Evolutionary conservation across 2,113 vertebrate species (phyloP), one percentile per base, ranked within the genome.

Genomic region (Seriola quinqueradiata): DNA sequence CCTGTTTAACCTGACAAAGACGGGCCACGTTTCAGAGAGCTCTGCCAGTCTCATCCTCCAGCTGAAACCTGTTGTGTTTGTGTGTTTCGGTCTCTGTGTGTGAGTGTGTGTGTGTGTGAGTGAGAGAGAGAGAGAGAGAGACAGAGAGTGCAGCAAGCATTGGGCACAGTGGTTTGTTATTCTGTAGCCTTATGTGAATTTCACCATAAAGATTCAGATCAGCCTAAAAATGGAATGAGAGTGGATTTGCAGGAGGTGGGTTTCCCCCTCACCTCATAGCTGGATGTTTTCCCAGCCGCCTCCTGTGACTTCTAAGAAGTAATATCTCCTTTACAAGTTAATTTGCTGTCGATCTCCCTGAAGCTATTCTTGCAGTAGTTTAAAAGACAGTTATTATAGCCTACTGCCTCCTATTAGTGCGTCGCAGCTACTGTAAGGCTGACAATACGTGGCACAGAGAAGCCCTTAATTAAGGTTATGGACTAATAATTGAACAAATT

Each of bases 251-350:
- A 79, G 70, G 54, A 52, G 68, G 74, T 72, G 83, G 68, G 55
- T 82, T 82, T 77, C 61, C 85, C 61, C 64, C 65, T 21, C 44
- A 48, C 38, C 55, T 59, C 52, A 76, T 5, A 14, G 57, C 77
- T 87, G 83, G 83, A 89, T 81, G 74, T 83, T 86, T 88, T 88
- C 82, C 83, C 87, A 88, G 85, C 42, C 21, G n/a, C 77, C 72
- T 75, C 75, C 28, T 77, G 68, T 44, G 76, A 75, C 79, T 85
- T 79, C 70, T 72, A 67, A 85, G 77, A 78, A 84, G 69, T 84
- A 82, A 83, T 82, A 79, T 86, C 82, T 85, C 74, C 70, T 61
- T 87, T 82, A 86, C 69, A 81, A 79, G 84, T 89, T 88, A 69
- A 90, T 90, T 87, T 83, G 70, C 79, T 79, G 73, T 74, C 70